Evolutionary conservation across 1,140 invertebrate genomes (phyloP), one percentile per base, ranked within the genome.

Genomic region (Drosophila equinoxialis): DNA sequence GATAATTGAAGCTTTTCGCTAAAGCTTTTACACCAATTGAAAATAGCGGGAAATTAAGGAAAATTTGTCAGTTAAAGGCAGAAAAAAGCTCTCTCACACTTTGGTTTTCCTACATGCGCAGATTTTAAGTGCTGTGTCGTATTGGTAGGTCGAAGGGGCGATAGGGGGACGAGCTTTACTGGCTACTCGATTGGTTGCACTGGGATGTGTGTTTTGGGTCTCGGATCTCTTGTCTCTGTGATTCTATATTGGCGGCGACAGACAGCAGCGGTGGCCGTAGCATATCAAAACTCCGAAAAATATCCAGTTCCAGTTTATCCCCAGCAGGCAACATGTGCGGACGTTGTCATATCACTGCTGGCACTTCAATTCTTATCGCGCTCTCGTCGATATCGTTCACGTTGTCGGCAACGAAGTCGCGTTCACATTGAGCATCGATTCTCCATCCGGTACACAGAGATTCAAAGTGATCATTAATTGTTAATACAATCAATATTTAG

Each of bases 281-380:
- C 80, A 84, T 23, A 51, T 51, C 45, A 76, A 30, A 77, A 75
- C 90, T 91, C 86, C 86, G 85, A 91, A 84, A 90, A 90, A 90
- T 59, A 59, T 87, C 82, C 82, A 86, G 84, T 87, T 91, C 90
- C 90, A 91, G 90, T 91, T 91, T 91, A 91, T 91, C 90, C 81
- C 83, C 84, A 91, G 81, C 83, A 85, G 90, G 90, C 90, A 91
- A 84, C 86, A 89, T 85, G 90, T 90, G 74, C 90, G 90, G 90
- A 91, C 90, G 90, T 91, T 67, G 89, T 77, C 74, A 81, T 77
- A 74, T 78, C 74, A 71, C 74, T 60, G 74, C 74, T 61, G 35
- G 30, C 33, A 62, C 37, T 62, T 58, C 67, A 33, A 54, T 54
- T 77, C 68, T 66, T 71, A 71, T 77, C 74, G 62, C 60, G 17